Evolutionary conservation across 2,797 vertebrate genomes (phyloP).

Genomic region (Sardinella longiceps): DNA sequence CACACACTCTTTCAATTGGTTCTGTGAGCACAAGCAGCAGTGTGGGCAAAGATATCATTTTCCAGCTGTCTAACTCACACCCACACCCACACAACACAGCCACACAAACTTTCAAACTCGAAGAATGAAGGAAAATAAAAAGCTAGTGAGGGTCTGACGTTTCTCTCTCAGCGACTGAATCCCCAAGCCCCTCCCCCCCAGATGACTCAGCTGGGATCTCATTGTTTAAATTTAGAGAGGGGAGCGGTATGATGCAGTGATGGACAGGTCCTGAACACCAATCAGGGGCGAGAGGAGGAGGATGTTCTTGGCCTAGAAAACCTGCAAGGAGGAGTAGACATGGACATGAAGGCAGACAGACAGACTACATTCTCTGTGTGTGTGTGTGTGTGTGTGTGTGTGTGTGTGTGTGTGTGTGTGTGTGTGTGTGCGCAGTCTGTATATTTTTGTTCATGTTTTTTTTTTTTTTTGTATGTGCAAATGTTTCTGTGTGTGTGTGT

Average conservation of each 20-base stretch:
- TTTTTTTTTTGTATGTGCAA: no score
- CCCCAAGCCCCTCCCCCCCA: not conserved
- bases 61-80: constrained; percentile 26
- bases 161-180: constrained; percentile 70
- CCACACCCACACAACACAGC: constrained; percentile 33
- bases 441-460: no score
- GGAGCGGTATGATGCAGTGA: constrained; percentile 53
- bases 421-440: not conserved
- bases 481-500: not conserved
- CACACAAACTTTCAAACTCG: constrained; percentile 55
- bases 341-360: not conserved
- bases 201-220: not conserved
- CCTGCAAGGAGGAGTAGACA: constrained; percentile 66
- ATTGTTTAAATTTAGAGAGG: constrained; percentile 1
- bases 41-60: not conserved
- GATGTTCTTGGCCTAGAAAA: constrained; percentile 87
- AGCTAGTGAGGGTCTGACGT: constrained; percentile 57
- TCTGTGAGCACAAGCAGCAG: constrained; percentile 6
- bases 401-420: not conserved
- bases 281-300: constrained; percentile 82
- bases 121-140: constrained; percentile 38
- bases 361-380: not conserved
- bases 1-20: not conserved
- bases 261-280: constrained; percentile 48
- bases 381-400: not conserved